Evolutionary conservation across 2,113 vertebrate species (phyloP).

Genomic region (Neodon shergylaensis): DNA sequence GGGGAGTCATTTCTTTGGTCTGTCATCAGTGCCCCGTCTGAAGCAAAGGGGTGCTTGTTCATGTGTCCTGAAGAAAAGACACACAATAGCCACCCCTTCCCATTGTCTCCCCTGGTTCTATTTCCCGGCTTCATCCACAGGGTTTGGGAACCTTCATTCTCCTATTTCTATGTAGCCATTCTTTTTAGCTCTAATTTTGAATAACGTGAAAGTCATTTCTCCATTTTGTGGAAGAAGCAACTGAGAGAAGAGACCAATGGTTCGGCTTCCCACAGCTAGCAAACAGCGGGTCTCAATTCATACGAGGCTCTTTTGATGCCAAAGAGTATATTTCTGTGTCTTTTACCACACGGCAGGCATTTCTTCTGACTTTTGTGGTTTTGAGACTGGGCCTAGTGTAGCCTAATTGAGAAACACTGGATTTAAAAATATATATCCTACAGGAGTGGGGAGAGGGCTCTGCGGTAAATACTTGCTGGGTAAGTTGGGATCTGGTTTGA

Average conservation of each 20-base stretch:
- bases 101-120: fast-evolving
- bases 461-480: not conserved
- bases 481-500: no score
- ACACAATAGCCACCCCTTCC: not conserved
- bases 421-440: not conserved
- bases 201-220: not conserved
- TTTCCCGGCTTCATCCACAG: not conserved
- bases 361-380: not conserved
- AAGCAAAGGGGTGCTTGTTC: not conserved
- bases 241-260: not conserved
- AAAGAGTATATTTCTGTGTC: not conserved
- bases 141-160: no score
- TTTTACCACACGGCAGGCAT: not conserved
- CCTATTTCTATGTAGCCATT: no score
- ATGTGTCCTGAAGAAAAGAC: not conserved
- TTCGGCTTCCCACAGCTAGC: not conserved
- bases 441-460: not conserved
- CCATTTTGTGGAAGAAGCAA: not conserved
- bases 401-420: not conserved
- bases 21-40: not conserved
- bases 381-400: not conserved
- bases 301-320: not conserved
- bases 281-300: not conserved
- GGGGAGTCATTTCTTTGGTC: not conserved
- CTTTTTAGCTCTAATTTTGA: not conserved